A percentile compares a stretch with the other conserved stretches of the same genome.
These are phyloP conservation scores for Benthosema pterotum DNA, from an alignment of 2,797 vertebrate genomes.

Conservation along the genomic window DNA sequence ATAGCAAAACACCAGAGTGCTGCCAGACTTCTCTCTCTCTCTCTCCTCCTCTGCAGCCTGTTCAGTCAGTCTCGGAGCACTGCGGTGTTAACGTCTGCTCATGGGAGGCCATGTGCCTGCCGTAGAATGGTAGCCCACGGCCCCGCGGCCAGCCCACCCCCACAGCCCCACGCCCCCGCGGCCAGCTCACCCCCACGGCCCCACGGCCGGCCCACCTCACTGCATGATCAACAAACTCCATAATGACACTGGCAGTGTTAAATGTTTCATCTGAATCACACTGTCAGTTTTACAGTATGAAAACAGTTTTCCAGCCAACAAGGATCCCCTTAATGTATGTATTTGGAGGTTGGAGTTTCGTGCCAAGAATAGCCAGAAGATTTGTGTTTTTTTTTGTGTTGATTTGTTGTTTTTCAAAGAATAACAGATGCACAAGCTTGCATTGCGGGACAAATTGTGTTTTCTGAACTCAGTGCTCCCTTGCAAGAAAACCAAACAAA, in stretches of 20 bases:
- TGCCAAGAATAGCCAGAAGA: no score
- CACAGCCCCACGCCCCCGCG: constrained; percentile 20
- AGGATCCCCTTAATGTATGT: no score
- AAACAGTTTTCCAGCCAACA: no score
- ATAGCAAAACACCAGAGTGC: constrained; percentile 34
- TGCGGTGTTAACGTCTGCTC: constrained; percentile 49
- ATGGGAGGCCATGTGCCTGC: constrained; percentile 53
- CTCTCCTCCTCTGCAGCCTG: constrained; percentile 7
- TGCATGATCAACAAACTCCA: constrained; percentile 53
- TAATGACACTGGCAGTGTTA: constrained; percentile 60
- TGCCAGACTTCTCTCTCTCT: constrained; percentile 21
- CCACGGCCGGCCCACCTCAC: constrained; percentile 20
- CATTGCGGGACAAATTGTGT: no score
- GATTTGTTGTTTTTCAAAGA: no score
- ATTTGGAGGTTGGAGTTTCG: no score
- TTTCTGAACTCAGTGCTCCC: no score
- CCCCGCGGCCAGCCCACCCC: constrained; percentile 17
- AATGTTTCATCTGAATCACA: constrained; percentile 57
- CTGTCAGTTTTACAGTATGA: constrained; percentile 23
- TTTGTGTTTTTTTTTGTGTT: no score
- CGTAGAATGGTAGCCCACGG: constrained; percentile 46
- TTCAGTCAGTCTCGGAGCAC: constrained; percentile 19
- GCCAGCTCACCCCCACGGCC: constrained; percentile 26
- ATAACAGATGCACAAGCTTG: no score
- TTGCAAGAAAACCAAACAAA: no score